Percentiles rank a stretch among this genome's conserved stretches.
Evolutionary conservation across 2,797 vertebrate species (phyloP).

Genomic region (Sebastiscus tertius): DNA sequence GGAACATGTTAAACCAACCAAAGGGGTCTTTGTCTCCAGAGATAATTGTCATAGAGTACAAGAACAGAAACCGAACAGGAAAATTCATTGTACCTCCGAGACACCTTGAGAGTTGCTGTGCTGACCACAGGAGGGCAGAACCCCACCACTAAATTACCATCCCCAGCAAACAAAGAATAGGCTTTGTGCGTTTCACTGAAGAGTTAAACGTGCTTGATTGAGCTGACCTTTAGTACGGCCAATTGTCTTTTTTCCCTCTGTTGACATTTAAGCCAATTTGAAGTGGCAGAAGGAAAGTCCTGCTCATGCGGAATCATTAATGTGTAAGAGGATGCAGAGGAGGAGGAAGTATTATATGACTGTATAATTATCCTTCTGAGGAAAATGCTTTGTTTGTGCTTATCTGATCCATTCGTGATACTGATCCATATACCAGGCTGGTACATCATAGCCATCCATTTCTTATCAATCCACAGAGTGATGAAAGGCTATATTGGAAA

Average conservation of each 20-base stretch:
- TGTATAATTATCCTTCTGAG: constrained; percentile 69
- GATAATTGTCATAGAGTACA: not conserved
- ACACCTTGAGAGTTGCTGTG: constrained; percentile 62
- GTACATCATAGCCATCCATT: constrained; percentile 47
- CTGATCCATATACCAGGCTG: constrained; percentile 57
- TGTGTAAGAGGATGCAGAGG: constrained; percentile 52
- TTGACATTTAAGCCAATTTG: constrained; percentile 53
- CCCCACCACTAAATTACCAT: constrained; percentile 71
- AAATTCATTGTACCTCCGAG: constrained; percentile 31
- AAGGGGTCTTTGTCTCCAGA: constrained; percentile 15
- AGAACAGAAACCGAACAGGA: constrained; percentile 23
- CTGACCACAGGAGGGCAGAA: constrained; percentile 85
- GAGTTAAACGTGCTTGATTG: constrained; percentile 55
- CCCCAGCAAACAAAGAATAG: constrained; percentile 24
- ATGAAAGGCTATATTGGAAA: constrained; percentile 66
- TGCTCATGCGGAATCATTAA: constrained; percentile 55
- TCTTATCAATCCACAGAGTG: constrained; percentile 61
- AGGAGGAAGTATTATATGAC: constrained; percentile 74
- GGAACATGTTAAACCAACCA: not conserved
- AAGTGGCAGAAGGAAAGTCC: constrained; percentile 59
- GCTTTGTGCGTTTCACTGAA: constrained; percentile 42
- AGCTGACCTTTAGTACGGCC: constrained; percentile 53
- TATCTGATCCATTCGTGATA: constrained; percentile 74
- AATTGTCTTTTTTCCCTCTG: constrained; percentile 26
- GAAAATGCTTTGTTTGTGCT: constrained; percentile 73